Percentiles rank a stretch among this genome's conserved stretches.
These are phyloP conservation scores for Xestia rhomboidea DNA, from an alignment of 2,888 invertebrate species.

Conservation along the genomic window DNA sequence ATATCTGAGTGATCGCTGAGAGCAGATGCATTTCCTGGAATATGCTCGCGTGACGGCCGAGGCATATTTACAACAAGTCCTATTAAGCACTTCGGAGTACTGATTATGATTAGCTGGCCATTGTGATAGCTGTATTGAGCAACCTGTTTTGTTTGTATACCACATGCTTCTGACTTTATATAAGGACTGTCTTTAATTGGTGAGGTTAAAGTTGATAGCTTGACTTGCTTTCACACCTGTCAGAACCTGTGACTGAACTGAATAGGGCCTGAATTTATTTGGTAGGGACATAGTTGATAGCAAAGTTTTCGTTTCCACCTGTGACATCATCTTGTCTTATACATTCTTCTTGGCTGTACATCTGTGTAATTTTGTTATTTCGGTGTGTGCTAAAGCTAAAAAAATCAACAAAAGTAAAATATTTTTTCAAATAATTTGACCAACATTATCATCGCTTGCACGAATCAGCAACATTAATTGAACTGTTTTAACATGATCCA, in stretches of 20 bases:
- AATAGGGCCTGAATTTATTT: neutral
- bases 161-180: constrained; percentile 15
- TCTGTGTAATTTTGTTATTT: neutral
- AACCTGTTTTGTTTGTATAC: constrained; percentile 56
- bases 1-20: constrained; percentile 72
- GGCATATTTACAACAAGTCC: constrained; percentile 71
- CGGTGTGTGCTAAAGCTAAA: too few species aligned
- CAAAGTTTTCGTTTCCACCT: neutral
- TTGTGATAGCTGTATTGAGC: constrained; percentile 50
- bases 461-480: constrained; percentile 14
- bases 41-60: constrained; percentile 71
- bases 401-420: neutral
- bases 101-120: constrained; percentile 43
- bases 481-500: constrained; percentile 31
- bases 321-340: neutral
- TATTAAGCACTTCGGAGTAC: constrained; percentile 67
- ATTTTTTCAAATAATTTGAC: neutral
- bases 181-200: constrained; percentile 21
- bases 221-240: neutral
- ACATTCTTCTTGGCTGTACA: neutral
- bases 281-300: neutral
- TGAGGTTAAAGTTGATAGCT: constrained; percentile 13
- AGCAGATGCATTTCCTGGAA: constrained; percentile 79
- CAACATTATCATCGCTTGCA: neutral
- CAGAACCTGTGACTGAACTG: neutral